Conservation (phyloP, 2,113 vertebrate species). For the Pedionomus torquatus region DNA sequence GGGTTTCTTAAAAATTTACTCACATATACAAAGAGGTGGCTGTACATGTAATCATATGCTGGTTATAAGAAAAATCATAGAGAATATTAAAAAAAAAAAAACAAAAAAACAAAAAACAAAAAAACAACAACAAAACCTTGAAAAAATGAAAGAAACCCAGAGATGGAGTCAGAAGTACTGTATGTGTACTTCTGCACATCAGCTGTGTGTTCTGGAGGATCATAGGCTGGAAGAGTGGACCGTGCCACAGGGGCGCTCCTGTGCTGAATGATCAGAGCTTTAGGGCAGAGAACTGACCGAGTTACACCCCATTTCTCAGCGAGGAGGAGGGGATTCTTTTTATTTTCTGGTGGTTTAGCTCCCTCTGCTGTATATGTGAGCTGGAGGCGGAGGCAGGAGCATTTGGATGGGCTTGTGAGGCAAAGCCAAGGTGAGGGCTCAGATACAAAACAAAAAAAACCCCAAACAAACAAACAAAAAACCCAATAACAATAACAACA, state of each 20-base stretch:
- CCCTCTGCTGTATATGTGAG: constrained; percentile 8
- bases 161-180: background rate
- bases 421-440: background rate
- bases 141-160: background rate
- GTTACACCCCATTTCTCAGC: background rate
- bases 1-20: background rate
- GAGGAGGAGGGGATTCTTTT: background rate
- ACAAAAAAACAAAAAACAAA: too few relatives aligned
- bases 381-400: background rate
- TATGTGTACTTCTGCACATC: background rate
- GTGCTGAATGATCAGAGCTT: fast-evolving
- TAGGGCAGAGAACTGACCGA: background rate
- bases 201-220: background rate
- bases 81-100: background rate
- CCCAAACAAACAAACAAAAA: too few relatives aligned
- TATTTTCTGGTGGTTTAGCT: constrained; percentile 7
- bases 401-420: background rate
- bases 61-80: background rate
- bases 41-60: background rate
- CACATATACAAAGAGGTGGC: fast-evolving
- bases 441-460: too few relatives aligned
- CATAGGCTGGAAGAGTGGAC: background rate
- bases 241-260: background rate
- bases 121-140: too few relatives aligned
- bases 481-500: too few relatives aligned